Percentiles rank a stretch among this genome's conserved stretches.
Evolutionary conservation across 2,797 vertebrate genomes (phyloP).

Genomic region (Sebastes iracundus): DNA sequence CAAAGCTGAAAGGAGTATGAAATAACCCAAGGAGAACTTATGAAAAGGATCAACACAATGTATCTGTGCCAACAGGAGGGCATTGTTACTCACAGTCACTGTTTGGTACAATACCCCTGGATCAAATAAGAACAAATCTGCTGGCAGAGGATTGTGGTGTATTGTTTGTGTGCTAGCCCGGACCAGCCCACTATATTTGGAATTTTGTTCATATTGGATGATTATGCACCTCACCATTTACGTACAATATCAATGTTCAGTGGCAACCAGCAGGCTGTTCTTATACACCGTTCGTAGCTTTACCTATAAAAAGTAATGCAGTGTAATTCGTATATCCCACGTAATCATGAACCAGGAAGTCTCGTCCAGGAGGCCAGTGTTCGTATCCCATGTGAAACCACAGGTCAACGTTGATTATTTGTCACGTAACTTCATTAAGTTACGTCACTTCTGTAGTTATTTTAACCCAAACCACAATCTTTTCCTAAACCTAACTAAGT

Average conservation of each 20-base stretch:
- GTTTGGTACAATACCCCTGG: not conserved
- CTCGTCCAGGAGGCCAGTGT: not conserved
- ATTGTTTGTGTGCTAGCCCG: not conserved
- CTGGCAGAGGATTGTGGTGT: not conserved
- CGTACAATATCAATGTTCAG: too few relatives aligned
- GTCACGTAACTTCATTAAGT: not conserved
- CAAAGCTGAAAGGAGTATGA: constrained; percentile 7
- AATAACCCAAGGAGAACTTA: constrained; percentile 7
- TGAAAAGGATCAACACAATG: constrained; percentile 13
- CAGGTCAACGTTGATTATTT: not conserved
- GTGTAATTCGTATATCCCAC: not conserved
- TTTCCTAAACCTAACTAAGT: too few relatives aligned
- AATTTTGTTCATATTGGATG: not conserved
- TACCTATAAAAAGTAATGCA: not conserved
- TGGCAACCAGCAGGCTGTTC: too few relatives aligned
- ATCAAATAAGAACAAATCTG: not conserved
- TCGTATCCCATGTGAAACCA: not conserved
- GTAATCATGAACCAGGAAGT: not conserved
- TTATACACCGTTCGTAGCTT: too few relatives aligned
- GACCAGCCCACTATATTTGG: not conserved
- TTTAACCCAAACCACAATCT: too few relatives aligned
- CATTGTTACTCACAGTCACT: not conserved
- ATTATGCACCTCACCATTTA: not conserved
- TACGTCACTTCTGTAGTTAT: too few relatives aligned
- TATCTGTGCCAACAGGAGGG: not conserved